These are phyloP conservation scores for Plagodis pulveraria DNA, from an alignment of 2,888 invertebrate species.

Conservation along the genomic window DNA sequence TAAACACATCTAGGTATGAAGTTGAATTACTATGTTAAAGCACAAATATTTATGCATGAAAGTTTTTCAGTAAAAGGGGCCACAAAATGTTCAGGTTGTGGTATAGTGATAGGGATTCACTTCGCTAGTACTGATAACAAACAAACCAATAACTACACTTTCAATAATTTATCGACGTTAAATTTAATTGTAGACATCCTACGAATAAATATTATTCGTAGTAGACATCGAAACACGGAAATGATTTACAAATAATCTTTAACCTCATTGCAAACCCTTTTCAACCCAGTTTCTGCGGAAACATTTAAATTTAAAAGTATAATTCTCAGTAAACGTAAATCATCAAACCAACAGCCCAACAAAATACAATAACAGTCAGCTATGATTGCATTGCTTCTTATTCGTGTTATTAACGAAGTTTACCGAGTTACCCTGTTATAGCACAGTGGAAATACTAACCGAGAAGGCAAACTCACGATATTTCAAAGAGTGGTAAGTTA, in stretches of 20 bases:
- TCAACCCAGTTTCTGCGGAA: slow-evolving; percentile 2
- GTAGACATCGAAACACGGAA: background rate
- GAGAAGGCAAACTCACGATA: slow-evolving; percentile 5
- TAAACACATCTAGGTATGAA: too few species aligned
- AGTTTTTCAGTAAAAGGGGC: too few species aligned
- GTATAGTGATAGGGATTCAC: too few species aligned
- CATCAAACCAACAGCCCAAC: slow-evolving; percentile 16
- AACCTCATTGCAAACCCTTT: background rate
- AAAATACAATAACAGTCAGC: slow-evolving; percentile 25
- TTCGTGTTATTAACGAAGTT: slow-evolving; percentile 39
- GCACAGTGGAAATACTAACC: background rate
- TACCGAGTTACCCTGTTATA: slow-evolving; percentile 22
- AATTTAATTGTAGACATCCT: too few species aligned
- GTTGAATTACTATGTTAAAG: too few species aligned
- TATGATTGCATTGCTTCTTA: slow-evolving; percentile 34
- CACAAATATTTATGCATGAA: too few species aligned
- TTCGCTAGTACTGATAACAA: too few species aligned
- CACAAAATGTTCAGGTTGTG: too few species aligned
- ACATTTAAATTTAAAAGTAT: slow-evolving; percentile 13
- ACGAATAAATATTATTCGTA: too few species aligned
- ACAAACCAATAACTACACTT: too few species aligned
- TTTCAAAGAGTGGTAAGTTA: background rate
- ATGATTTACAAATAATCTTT: background rate
- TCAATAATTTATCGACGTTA: too few species aligned
- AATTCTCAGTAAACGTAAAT: slow-evolving; percentile 10